Percentiles rank a stretch among this genome's conserved stretches.
Conservation (phyloP, 2,888 invertebrate genomes). For the Nysson spinosus region DNA sequence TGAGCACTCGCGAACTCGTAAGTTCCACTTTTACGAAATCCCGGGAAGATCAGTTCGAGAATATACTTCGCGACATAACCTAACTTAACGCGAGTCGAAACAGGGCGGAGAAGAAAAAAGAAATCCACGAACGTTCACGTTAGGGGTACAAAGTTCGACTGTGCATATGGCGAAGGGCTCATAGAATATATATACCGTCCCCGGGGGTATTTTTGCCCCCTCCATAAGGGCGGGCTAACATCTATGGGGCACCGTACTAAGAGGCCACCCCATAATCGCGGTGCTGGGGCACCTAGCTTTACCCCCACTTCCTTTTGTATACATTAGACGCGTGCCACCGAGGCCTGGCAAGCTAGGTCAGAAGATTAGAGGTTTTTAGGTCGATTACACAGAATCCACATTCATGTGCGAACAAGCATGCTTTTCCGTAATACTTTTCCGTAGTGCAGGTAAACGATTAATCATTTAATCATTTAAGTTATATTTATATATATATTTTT, state of each 20-base stretch:
- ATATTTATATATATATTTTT: too few species aligned
- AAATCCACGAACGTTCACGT: slow-evolving; percentile 45
- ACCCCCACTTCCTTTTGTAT: slow-evolving; percentile 49
- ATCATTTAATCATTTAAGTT: too few species aligned
- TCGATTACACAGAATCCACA: slow-evolving; percentile 69
- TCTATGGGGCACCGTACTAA: slow-evolving; percentile 69
- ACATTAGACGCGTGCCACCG: slow-evolving; percentile 70
- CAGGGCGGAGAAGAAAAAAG: slow-evolving; percentile 44
- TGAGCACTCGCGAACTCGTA: too few species aligned
- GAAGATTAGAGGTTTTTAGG: slow-evolving; percentile 75
- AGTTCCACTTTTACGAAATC: too few species aligned
- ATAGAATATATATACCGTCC: slow-evolving; percentile 72
- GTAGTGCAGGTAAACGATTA: too few species aligned
- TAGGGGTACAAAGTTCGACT: slow-evolving; percentile 73
- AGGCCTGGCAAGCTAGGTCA: slow-evolving; percentile 66
- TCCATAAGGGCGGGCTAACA: slow-evolving; percentile 55
- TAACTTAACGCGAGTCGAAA: slow-evolving; percentile 13
- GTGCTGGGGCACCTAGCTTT: slow-evolving; percentile 54
- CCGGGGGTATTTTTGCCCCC: slow-evolving; percentile 70
- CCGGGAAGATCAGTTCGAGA: neutral
- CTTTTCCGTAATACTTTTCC: too few species aligned
- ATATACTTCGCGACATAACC: slow-evolving; percentile 25
- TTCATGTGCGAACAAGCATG: slow-evolving; percentile 32
- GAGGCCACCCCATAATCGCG: slow-evolving; percentile 72
- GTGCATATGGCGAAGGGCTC: slow-evolving; percentile 69